Evolutionary conservation across 2,113 vertebrate species (phyloP).

Genomic region (Camelus bactrianus): DNA sequence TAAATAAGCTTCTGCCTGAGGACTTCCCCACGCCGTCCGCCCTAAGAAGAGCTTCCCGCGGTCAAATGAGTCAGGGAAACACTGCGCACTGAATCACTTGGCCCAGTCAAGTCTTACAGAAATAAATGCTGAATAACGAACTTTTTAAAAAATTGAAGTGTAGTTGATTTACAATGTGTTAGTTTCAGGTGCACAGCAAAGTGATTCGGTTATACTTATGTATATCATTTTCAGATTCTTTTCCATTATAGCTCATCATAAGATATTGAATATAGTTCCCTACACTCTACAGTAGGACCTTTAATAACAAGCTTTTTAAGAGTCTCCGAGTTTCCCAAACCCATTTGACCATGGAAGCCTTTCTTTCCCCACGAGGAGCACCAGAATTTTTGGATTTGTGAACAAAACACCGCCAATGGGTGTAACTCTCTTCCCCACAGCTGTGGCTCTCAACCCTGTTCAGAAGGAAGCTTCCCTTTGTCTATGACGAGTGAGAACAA

Average conservation of each 20-base stretch:
- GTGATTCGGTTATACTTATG: too few relatives aligned
- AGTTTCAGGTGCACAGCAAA: too few relatives aligned
- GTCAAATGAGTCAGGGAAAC: not conserved
- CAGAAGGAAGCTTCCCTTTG: not conserved
- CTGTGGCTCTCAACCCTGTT: not conserved
- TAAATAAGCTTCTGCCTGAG: rapidly evolving
- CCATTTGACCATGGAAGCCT: not conserved
- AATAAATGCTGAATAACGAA: not conserved
- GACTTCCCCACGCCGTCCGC: not conserved
- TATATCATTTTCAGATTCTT: too few relatives aligned
- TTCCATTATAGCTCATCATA: too few relatives aligned
- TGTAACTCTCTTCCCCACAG: rapidly evolving
- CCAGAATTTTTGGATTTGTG: not conserved
- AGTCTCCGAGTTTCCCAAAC: not conserved
- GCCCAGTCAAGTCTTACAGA: not conserved
- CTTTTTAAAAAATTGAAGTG: not conserved
- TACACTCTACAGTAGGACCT: too few relatives aligned
- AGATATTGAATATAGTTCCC: too few relatives aligned
- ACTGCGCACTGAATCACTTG: rapidly evolving
- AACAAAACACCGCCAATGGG: not conserved
- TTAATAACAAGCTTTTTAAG: not conserved
- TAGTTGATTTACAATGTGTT: too few relatives aligned
- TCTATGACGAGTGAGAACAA: not conserved
- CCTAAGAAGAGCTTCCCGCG: not conserved
- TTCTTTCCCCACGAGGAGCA: rapidly evolving